Base-by-base conservation (phyloP, 1,140 invertebrate species). In the Dufourea novaeangliae region DNA sequence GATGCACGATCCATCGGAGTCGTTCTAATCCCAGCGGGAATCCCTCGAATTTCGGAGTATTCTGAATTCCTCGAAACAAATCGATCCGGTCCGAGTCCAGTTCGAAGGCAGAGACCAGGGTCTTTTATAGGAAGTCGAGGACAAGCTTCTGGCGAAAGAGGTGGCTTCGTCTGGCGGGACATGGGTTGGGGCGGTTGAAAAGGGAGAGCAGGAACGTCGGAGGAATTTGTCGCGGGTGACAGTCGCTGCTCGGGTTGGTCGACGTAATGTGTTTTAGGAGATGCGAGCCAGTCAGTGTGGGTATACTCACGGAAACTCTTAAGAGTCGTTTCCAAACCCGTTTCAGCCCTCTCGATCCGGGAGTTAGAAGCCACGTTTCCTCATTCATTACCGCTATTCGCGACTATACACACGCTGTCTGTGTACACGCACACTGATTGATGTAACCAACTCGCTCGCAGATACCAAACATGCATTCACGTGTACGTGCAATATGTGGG, bases 151-250 rank as follows among this genome's bases (percentile, higher is more conserved):
- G 8, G 17, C 20, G 29, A 46, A 41, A 57, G 37, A 44, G n/a
- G 10, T 0, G 5, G 37, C 11, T 27, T 5, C 1, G 2, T 4
- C 20, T 17, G 17, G 10, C 8, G 25, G 27, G 32, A 74, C 52
- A 1, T 8, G 25, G 34, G 17, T 22, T 17, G 44, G 41, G 27
- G 11, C 69, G 34, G 25, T 54, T 50, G 25, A 50, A 50, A 22
- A 34, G 56, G 50, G 22, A 46, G 34, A 37, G 34, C 34, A 50
- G 66, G 63, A 64, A 70, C 61, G 69, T 64, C 68, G 73, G 74
- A 80, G 81, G 57, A 83, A 83, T 85, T 85, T 85, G 83, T 83
- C 81, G 68, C 50, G 29, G 62, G 22, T 71, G 78, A 80, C 62
- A 69, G 68, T 70, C 66, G 69, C 73, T 59, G 66, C 63, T 44